Evolutionary conservation across 2,113 vertebrate genomes (phyloP).

Genomic region (Lasiurus borealis): DNA sequence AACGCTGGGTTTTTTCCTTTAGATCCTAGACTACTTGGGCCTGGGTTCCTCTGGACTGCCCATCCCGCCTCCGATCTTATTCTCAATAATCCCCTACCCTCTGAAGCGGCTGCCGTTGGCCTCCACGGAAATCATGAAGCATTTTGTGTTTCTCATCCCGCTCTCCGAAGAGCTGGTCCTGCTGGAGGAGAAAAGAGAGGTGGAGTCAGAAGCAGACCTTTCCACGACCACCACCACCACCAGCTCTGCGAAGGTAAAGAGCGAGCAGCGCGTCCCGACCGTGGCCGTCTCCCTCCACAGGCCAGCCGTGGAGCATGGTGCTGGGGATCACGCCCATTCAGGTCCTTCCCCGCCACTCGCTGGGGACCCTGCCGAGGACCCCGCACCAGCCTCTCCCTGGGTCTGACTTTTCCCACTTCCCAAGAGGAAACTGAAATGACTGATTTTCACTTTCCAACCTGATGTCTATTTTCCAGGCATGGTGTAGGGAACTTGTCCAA

Average conservation of each 20-base stretch:
- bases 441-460: background rate
- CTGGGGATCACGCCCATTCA: accelerated
- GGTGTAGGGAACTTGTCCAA: background rate
- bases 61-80: constrained; percentile 86
- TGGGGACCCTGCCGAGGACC: background rate
- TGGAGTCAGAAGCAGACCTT: constrained; percentile 68
- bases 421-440: background rate
- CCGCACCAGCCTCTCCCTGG: accelerated
- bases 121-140: constrained; percentile 69
- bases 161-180: constrained; percentile 33
- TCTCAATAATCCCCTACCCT: constrained; percentile 91
- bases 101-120: constrained; percentile 72
- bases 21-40: constrained; percentile 92
- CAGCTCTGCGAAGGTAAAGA: constrained; percentile 82
- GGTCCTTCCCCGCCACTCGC: background rate
- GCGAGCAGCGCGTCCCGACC: background rate
- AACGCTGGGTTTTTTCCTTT: constrained; percentile 57
- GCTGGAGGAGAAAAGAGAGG: constrained; percentile 83
- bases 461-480: background rate
- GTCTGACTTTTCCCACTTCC: background rate
- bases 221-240: accelerated
- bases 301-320: background rate
- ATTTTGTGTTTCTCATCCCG: constrained; percentile 88
- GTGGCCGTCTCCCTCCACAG: accelerated
- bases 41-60: constrained; percentile 88